Conservation (phyloP, 1,140 invertebrate genomes). For the Papilio aristodemus region DNA sequence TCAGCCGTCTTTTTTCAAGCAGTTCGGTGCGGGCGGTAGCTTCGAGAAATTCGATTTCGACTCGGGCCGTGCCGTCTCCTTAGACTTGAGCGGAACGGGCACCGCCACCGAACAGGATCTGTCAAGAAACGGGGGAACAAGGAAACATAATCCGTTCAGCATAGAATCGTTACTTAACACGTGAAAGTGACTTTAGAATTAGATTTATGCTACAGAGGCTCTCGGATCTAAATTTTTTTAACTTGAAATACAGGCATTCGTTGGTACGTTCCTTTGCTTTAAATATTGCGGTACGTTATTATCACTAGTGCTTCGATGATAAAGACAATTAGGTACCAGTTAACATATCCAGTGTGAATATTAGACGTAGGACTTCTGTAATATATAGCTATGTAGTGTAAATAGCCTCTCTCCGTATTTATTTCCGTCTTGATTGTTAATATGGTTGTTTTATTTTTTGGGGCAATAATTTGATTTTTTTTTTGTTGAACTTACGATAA, state of each 20-base stretch:
- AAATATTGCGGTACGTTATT: constrained; percentile 46
- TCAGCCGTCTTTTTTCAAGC: constrained; percentile 68
- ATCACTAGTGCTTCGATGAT: constrained; percentile 64
- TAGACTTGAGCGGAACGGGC: constrained; percentile 71
- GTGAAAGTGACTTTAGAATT: constrained; percentile 77
- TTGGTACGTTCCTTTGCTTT: constrained; percentile 57
- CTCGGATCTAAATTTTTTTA: constrained; percentile 43
- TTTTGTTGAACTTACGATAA: constrained; percentile 65
- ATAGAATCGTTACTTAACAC: constrained; percentile 91
- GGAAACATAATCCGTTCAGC: constrained; percentile 88
- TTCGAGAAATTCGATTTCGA: constrained; percentile 78
- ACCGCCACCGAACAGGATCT: constrained; percentile 75
- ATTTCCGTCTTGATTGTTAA: constrained; percentile 63
- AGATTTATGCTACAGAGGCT: constrained; percentile 59
- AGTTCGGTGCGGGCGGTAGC: constrained; percentile 61
- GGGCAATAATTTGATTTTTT: constrained; percentile 68
- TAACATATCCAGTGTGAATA: constrained; percentile 79
- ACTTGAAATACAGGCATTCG: constrained; percentile 49
- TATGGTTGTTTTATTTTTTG: constrained; percentile 55
- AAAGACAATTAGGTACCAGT: constrained; percentile 72
- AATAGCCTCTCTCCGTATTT: constrained; percentile 60
- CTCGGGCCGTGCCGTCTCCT: constrained; percentile 71
- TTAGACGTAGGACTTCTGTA: constrained; percentile 65
- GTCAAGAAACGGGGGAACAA: constrained; percentile 72
- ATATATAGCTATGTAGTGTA: constrained; percentile 75